Percentiles rank a stretch among this genome's conserved stretches.
Evolutionary conservation across 2,888 invertebrate species (phyloP).

Genomic region (Parthenolecanium corni): DNA sequence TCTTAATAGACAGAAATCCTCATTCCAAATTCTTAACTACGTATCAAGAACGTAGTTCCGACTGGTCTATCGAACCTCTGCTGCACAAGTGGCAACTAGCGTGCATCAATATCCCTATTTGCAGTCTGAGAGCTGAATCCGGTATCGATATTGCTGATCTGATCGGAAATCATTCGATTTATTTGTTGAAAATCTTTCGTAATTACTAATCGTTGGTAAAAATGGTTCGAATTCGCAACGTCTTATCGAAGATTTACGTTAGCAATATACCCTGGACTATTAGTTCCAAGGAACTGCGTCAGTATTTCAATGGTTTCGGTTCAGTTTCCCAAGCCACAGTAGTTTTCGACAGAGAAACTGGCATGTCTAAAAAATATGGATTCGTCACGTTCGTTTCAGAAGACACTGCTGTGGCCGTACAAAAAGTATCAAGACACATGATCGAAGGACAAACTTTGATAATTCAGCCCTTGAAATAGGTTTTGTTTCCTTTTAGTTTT

Average conservation of each 20-base stretch:
- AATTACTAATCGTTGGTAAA: not conserved
- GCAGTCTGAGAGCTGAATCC: constrained; percentile 60
- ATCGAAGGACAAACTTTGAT: constrained; percentile 57
- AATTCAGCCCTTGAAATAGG: constrained; percentile 45
- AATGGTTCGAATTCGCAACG: too few species aligned
- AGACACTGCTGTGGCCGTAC: constrained; percentile 50
- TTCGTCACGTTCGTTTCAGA: constrained; percentile 55
- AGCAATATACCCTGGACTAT: constrained; percentile 77
- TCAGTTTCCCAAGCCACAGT: constrained; percentile 53
- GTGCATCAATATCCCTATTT: constrained; percentile 62
- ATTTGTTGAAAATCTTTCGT: constrained; percentile 65
- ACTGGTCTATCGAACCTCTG: constrained; percentile 83
- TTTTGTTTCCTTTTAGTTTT: not conserved
- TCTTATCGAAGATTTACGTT: constrained; percentile 56
- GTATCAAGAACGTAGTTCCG: constrained; percentile 86
- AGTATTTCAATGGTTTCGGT: constrained; percentile 68
- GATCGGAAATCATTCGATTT: constrained; percentile 72
- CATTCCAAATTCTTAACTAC: constrained; percentile 76
- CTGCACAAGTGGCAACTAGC: constrained; percentile 80
- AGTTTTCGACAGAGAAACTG: constrained; percentile 62
- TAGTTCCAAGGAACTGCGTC: constrained; percentile 54
- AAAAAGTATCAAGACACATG: constrained; percentile 49
- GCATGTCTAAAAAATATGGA: constrained; percentile 64
- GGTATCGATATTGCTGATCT: constrained; percentile 57
- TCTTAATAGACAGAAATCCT: constrained; percentile 66